Evolutionary conservation across 2,888 invertebrate species (phyloP), one percentile per base, ranked within the genome.

Genomic region (Mystacides longicornis): DNA sequence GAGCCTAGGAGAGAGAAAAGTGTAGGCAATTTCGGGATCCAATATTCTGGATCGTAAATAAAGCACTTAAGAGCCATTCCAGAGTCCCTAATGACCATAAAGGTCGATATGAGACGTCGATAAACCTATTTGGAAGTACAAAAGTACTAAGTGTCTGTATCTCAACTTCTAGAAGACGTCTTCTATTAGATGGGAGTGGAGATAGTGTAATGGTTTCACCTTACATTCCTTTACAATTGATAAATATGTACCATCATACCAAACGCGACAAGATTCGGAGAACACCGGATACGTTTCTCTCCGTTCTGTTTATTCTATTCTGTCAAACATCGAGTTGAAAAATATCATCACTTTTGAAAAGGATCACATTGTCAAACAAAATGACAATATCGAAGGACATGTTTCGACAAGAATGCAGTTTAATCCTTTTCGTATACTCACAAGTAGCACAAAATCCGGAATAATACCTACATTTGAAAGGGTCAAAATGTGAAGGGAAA

Each of bases 11-110:
- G n/a, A 14, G 16, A 37, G 37, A n/a, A 37, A 37, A 14, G 7
- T n/a, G 16, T n/a, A 37, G 37, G 37, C 37, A 37, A 37, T 37
- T 37, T 37, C 37, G 14, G 14, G 37, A 37, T 4, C 37, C 37
- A 37, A 37, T 37, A 37, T 37, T 37, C 37, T 16, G 14, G 37
- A 14, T 37, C 37, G 16, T 37, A 37, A 37, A 37, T 37, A 37
- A 37, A 37, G 37, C 37, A 37, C 37, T 37, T 37, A 37, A 37
- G 37, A 14, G 37, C 37, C 37, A 37, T 37, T 37, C 37, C 16
- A 3, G 7, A 37, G 37, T 37, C 37, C 37, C 37, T 37, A 37
- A 37, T 37, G 37, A 37, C 37, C 37, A 37, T 37, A 37, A 37
- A 37, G 37, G 37, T 37, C 37, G 37, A 37, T 37, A 37, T 14